These are phyloP conservation scores for Apistogramma diplotaenia DNA, from an alignment of 2,113 vertebrate species.

Conservation along the genomic window DNA sequence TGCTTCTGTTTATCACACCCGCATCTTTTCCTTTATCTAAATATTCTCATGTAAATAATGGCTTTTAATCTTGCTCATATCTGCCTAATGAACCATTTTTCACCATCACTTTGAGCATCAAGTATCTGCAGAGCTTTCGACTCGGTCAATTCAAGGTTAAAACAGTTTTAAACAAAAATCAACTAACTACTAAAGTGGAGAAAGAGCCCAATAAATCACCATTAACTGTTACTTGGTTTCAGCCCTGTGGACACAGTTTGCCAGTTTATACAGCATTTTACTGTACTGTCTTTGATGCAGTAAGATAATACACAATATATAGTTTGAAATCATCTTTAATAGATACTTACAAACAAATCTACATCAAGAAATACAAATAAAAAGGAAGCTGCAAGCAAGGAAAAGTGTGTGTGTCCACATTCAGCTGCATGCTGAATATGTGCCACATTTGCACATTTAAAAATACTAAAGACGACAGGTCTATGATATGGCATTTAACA, in stretches of 20 bases:
- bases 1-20: fast-evolving
- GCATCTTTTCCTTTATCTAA: not conserved
- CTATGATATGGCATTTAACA: conserved; percentile 54
- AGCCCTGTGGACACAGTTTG: not conserved
- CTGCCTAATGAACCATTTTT: not conserved
- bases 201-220: not conserved
- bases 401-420: conserved; percentile 36
- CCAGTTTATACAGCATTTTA: fast-evolving
- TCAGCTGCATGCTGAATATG: conserved; percentile 45
- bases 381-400: conserved; percentile 80
- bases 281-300: not conserved
- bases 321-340: conserved; percentile 90
- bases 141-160: not conserved
- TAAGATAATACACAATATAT: not conserved
- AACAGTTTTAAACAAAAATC: fast-evolving
- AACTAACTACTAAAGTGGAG: not conserved
- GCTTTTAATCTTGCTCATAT: not conserved
- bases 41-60: not conserved
- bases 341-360: conserved; percentile 85
- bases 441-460: conserved; percentile 57
- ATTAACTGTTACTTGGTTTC: not conserved
- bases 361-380: conserved; percentile 86
- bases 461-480: conserved; percentile 54
- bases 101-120: not conserved
- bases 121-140: not conserved